A percentile compares a stretch with the other conserved stretches of the same genome.
Conservation (phyloP, 1,140 invertebrate species). For the Lepidurus arcticus region DNA sequence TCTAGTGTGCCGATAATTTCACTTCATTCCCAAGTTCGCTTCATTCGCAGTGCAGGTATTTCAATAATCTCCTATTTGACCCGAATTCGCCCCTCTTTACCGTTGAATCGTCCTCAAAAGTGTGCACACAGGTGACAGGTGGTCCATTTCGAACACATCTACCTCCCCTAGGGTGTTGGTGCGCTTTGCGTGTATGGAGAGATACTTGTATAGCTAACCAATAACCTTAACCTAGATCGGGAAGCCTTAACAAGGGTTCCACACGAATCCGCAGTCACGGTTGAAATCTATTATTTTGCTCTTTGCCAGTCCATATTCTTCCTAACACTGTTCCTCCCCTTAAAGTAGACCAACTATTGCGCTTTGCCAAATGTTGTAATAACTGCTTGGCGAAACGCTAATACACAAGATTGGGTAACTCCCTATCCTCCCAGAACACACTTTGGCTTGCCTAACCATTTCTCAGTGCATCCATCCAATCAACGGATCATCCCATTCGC, state of each 20-base stretch:
- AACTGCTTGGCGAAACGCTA: not conserved
- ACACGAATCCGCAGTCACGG: not conserved
- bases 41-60: not conserved
- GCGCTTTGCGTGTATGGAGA: too few species aligned
- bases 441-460: not conserved
- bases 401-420: not conserved
- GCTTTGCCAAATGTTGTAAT: not conserved
- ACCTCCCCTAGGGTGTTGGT: too few species aligned
- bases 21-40: not conserved
- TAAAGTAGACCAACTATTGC: too few species aligned
- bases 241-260: not conserved
- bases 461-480: not conserved
- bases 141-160: not conserved
- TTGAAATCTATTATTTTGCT: not conserved
- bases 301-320: not conserved
- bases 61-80: not conserved
- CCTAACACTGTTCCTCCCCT: not conserved
- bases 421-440: not conserved
- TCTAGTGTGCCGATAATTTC: too few species aligned
- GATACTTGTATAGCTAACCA: too few species aligned
- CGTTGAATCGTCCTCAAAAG: not conserved
- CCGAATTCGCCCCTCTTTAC: not conserved
- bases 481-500: too few species aligned
- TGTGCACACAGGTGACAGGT: not conserved
- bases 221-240: not conserved